Conservation (phyloP, 2,797 vertebrate species). For the Antrozous pallidus region DNA sequence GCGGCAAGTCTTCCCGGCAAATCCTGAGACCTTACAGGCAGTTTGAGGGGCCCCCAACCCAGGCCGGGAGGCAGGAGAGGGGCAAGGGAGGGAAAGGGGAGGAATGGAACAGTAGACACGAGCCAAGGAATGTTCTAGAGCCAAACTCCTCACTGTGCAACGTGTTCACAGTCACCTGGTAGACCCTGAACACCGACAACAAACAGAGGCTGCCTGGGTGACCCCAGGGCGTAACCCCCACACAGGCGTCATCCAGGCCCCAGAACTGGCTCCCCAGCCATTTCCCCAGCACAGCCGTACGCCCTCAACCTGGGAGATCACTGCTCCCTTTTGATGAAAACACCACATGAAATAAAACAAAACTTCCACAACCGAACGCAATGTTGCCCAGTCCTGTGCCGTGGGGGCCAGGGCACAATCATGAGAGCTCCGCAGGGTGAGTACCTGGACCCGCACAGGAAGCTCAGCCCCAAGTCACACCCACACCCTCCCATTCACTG, state of each 20-base stretch:
- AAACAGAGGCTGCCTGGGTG: background rate
- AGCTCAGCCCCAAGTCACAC: slow-evolving; percentile 54
- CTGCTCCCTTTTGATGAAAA: background rate
- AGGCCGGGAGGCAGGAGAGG: background rate
- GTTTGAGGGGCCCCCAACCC: background rate
- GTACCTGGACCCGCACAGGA: background rate
- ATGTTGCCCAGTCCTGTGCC: background rate
- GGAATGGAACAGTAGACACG: background rate
- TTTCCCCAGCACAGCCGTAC: background rate
- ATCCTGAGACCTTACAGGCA: background rate
- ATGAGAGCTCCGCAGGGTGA: slow-evolving; percentile 49
- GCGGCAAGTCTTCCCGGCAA: background rate
- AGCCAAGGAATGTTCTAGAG: background rate
- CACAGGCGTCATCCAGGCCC: no score
- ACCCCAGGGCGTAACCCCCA: background rate
- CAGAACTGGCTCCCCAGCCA: no score
- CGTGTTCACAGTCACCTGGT: background rate
- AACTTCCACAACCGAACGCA: slow-evolving; percentile 49
- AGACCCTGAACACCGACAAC: background rate
- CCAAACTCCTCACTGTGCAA: background rate
- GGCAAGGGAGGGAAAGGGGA: no score
- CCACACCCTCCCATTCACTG: slow-evolving; percentile 74
- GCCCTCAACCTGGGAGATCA: background rate
- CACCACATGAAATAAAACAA: slow-evolving; percentile 41
- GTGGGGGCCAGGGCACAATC: slow-evolving; percentile 7